phyloP scores from a whole-genome alignment of 2,888 invertebrate species.

The Nineta flava region DNA sequence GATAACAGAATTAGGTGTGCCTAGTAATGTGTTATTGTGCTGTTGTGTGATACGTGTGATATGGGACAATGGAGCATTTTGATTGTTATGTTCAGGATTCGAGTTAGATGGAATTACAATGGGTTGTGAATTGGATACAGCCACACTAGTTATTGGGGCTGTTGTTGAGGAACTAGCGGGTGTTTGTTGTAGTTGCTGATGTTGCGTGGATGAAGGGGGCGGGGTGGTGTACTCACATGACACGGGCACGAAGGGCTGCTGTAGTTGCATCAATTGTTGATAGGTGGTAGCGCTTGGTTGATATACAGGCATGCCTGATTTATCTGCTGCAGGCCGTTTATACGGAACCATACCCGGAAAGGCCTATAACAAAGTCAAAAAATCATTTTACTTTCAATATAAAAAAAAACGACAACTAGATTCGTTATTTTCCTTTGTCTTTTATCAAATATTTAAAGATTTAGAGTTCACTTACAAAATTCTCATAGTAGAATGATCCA shows the following conservation, averaged over 20 bases:
- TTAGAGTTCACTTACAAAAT: constrained; percentile 52
- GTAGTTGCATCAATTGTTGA: constrained; percentile 89
- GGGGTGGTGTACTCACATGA: constrained; percentile 92
- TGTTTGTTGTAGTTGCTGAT: constrained; percentile 4
- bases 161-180: constrained; percentile 14
- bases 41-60: constrained; percentile 7
- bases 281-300: constrained; percentile 82
- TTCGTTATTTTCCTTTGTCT: no score
- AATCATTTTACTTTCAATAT: constrained; percentile 3
- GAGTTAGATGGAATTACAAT: constrained; percentile 18
- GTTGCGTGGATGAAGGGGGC: constrained; percentile 31
- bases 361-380: constrained; percentile 41
- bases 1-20: constrained; percentile 17
- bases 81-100: constrained; percentile 19
- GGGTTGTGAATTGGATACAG: constrained; percentile 18
- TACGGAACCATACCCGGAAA: constrained; percentile 92
- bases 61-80: constrained; percentile 11
- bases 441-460: no score
- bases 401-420: no score
- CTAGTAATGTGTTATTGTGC: constrained; percentile 6
- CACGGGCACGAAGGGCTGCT: constrained; percentile 91
- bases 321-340: constrained; percentile 91
- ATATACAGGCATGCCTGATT: constrained; percentile 92
- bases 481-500: constrained; percentile 91
- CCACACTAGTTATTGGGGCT: constrained; percentile 19